Evolutionary conservation across 2,888 invertebrate species (phyloP).

Genomic region (Tethea ocularis): DNA sequence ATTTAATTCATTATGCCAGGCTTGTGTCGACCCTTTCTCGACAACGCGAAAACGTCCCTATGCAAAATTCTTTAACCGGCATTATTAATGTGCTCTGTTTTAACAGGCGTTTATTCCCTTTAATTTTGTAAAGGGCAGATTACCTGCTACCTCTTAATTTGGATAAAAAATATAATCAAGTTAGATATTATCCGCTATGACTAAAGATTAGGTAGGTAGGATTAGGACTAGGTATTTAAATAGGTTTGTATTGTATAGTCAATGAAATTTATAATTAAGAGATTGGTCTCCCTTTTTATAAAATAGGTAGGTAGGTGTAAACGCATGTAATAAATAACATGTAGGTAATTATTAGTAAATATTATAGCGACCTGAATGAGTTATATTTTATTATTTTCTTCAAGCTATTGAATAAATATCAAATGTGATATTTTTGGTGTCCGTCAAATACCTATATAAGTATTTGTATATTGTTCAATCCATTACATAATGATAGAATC

Average conservation of each 20-base stretch:
- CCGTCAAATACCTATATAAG: background rate
- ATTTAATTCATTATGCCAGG: conserved; percentile 79
- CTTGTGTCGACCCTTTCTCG: conserved; percentile 70
- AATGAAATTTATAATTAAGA: too few species aligned
- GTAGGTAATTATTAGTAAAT: too few species aligned
- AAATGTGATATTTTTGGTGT: background rate
- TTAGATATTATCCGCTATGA: background rate
- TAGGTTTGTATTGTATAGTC: too few species aligned
- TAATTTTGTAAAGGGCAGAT: conserved; percentile 14
- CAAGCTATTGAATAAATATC: too few species aligned
- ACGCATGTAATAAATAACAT: too few species aligned
- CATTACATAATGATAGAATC: background rate
- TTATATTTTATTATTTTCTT: too few species aligned
- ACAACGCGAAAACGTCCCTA: conserved; percentile 64
- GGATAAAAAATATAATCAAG: background rate
- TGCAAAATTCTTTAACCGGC: conserved; percentile 68
- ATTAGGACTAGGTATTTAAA: too few species aligned
- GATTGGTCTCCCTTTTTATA: too few species aligned
- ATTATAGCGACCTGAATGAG: too few species aligned
- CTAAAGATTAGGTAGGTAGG: too few species aligned
- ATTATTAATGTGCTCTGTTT: conserved; percentile 56
- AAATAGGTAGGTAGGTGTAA: too few species aligned
- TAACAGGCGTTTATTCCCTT: conserved; percentile 36
- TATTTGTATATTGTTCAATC: background rate
- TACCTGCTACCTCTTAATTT: background rate